Base-by-base conservation (phyloP, 2,797 vertebrate species). In the Anableps anableps region DNA sequence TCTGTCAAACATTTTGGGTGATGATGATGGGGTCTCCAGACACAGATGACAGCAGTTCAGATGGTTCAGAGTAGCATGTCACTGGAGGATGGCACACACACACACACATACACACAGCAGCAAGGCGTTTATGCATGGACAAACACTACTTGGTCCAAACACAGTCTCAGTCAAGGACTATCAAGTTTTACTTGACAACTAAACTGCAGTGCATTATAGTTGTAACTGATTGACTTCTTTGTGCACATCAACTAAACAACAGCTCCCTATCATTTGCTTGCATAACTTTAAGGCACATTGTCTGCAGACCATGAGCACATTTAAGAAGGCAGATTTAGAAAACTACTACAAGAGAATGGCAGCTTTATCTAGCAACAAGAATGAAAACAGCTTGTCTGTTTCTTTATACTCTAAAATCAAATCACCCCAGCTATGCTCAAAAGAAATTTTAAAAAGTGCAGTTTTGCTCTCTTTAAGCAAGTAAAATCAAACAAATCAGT, bases 1-100 rank as follows among this genome's bases (percentile, higher is more conserved):
- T 91, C 89, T 93, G 89, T 93, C 88, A 83, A 83, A 89, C 82
- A 81, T 90, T 92, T 89, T 74, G 86, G 87, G 81, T 74, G 86
- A 85, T 85, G 86, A 91, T 90, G 88, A 89, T 86, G 85, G 75
- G 80, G 85, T 88, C 89, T 90, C 87, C 76, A 80, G 87, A 88
- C 87, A 86, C 75, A 77, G 82, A 89, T 91, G 88, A 92, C 85
- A 90, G 89, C 86, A 89, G 87, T 80, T 90, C 88, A 88, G 78
- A 72, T 86, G 80, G 72, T 85, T 90, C 78, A 89, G 77, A 84
- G 84, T 75, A 83, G 73, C 86, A 77, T 88, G 84, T 80, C 87
- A 81, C 88, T 73, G 29, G 88, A 86, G 87, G 78, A 76, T 81
- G 64, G 84, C 76, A 87, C 79, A 73, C 78, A 72, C 50, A 80